Conservation (phyloP, 2,797 vertebrate genomes). For the Malacoraja senta region DNA sequence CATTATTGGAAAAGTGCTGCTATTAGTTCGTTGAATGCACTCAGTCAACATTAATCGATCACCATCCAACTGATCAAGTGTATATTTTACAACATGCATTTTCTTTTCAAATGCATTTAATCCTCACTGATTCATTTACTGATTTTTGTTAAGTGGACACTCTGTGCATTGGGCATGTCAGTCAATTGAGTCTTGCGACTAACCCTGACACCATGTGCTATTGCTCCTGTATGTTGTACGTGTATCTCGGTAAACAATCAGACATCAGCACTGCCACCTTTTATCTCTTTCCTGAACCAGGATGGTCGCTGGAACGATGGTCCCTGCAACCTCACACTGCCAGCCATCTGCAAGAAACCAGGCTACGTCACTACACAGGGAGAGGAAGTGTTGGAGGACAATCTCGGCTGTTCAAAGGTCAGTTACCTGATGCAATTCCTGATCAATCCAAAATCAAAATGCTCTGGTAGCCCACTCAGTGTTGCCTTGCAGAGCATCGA, state of each 20-base stretch:
- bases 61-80: neutral
- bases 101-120: neutral
- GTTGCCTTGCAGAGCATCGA: too few species aligned
- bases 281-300: constrained; percentile 52
- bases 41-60: too few species aligned
- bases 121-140: neutral
- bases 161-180: neutral
- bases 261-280: neutral
- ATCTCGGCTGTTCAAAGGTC: constrained; percentile 85
- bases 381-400: constrained; percentile 66
- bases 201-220: neutral
- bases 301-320: constrained; percentile 94
- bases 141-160: neutral
- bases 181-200: too few species aligned
- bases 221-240: constrained; percentile 39
- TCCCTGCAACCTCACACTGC: constrained; percentile 84
- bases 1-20: neutral
- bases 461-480: too few species aligned
- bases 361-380: constrained; percentile 72
- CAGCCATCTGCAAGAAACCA: constrained; percentile 87
- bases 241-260: neutral
- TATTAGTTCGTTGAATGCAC: neutral
- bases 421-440: constrained; percentile 15
- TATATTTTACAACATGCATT: neutral
- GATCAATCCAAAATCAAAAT: neutral